Percentiles rank a stretch among this genome's conserved stretches.
These are phyloP conservation scores for Agonopterix heracliana DNA, from an alignment of 2,888 invertebrate genomes.

Conservation along the genomic window DNA sequence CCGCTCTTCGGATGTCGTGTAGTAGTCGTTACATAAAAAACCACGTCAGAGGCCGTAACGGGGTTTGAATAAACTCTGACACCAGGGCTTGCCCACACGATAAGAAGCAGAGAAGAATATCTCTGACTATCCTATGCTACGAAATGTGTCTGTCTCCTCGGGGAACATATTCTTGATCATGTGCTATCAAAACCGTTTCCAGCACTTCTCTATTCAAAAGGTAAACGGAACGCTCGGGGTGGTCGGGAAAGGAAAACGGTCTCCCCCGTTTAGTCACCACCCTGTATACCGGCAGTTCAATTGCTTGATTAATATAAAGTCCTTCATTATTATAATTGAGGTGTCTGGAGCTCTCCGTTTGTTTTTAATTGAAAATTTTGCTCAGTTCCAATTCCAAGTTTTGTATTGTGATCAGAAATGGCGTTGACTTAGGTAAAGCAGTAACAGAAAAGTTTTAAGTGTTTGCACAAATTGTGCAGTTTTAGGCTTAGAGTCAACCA, in stretches of 20 bases:
- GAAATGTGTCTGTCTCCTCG: not conserved
- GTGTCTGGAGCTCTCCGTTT: conserved; percentile 34
- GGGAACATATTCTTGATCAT: not conserved
- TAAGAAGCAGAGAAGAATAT: no score
- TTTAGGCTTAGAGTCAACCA: no score
- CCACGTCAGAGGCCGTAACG: no score
- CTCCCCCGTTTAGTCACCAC: conserved; percentile 9
- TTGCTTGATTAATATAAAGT: conserved; percentile 47
- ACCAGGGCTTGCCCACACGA: no score
- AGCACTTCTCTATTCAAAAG: not conserved
- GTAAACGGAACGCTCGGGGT: conserved; percentile 8
- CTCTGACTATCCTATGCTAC: no score
- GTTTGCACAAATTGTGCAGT: no score
- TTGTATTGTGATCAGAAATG: no score
- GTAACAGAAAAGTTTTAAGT: no score
- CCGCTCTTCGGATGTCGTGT: no score
- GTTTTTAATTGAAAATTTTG: conserved; percentile 18
- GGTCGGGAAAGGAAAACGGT: conserved; percentile 15
- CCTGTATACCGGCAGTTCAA: conserved; percentile 25
- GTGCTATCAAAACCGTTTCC: not conserved
- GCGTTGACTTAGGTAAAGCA: no score
- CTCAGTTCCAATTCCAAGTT: not conserved
- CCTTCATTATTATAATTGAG: conserved; percentile 47
- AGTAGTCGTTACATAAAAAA: no score
- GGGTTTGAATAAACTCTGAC: no score